A percentile compares a stretch with the other conserved stretches of the same genome.
phyloP scores from a whole-genome alignment of 2,888 invertebrate species.

The Polyploca ridens region DNA sequence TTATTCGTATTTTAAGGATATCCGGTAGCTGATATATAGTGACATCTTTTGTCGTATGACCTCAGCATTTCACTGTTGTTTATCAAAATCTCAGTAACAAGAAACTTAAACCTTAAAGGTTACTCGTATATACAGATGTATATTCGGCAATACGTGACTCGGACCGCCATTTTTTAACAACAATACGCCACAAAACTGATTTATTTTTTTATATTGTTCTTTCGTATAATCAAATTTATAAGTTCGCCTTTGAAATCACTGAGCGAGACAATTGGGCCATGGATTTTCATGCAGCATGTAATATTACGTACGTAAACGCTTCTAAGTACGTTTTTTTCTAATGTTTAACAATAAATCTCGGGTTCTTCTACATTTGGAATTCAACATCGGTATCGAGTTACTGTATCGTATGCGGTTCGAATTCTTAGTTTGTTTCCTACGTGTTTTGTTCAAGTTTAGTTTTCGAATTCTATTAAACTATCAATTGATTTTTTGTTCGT shows the following conservation, averaged over 20 bases:
- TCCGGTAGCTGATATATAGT: no score
- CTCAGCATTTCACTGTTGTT: no score
- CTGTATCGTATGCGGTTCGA: constrained; percentile 1
- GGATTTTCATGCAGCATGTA: constrained; percentile 46
- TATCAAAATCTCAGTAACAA: background rate
- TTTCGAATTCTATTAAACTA: background rate
- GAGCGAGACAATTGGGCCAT: constrained; percentile 63
- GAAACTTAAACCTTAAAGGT: background rate
- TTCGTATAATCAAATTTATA: constrained; percentile 50
- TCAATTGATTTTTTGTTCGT: background rate
- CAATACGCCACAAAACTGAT: constrained; percentile 10
- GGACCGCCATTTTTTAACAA: constrained; percentile 2
- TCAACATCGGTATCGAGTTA: background rate
- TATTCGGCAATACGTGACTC: constrained; percentile 12
- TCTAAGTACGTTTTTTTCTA: background rate
- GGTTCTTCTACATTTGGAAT: constrained; percentile 3
- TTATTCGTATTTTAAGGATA: no score
- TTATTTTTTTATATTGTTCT: constrained; percentile 43
- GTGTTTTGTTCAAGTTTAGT: background rate
- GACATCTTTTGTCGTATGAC: no score
- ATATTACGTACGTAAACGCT: constrained; percentile 45
- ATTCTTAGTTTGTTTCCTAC: background rate
- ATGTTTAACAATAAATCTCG: constrained; percentile 11
- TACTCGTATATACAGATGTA: background rate
- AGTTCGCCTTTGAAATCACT: constrained; percentile 57